Conservation (phyloP, 2,797 vertebrate species). For the Chrysocyon brachyurus region DNA sequence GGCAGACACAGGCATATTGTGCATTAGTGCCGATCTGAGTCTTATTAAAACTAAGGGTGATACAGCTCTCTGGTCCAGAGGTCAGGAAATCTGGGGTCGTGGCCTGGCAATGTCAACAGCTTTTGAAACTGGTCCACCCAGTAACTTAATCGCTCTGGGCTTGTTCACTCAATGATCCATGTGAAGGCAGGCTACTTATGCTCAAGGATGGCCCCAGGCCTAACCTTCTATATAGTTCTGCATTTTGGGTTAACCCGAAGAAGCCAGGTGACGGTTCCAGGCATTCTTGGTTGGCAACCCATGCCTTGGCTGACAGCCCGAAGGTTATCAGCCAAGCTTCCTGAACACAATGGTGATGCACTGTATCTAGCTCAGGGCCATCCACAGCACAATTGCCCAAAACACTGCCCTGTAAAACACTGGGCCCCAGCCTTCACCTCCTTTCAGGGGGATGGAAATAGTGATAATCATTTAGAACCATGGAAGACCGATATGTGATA, state of each 20-base stretch:
- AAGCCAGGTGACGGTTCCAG: background rate
- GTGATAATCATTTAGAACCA: background rate
- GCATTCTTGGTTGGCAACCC: background rate
- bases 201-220: background rate
- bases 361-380: background rate
- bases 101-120: background rate
- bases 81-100: background rate
- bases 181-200: background rate
- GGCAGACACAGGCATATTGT: background rate
- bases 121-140: background rate
- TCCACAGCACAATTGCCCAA: background rate
- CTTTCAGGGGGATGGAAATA: background rate
- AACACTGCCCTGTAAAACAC: background rate
- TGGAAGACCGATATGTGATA: background rate
- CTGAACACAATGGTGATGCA: fast-evolving
- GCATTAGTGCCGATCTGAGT: background rate
- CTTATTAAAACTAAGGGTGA: background rate
- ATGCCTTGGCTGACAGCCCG: background rate
- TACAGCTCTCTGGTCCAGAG: background rate
- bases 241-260: background rate
- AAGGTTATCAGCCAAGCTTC: background rate
- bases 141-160: background rate
- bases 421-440: background rate
- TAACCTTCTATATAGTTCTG: background rate
- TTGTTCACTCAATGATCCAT: background rate